Conservation (phyloP, 2,797 vertebrate genomes). For the Syncerus caffer region DNA sequence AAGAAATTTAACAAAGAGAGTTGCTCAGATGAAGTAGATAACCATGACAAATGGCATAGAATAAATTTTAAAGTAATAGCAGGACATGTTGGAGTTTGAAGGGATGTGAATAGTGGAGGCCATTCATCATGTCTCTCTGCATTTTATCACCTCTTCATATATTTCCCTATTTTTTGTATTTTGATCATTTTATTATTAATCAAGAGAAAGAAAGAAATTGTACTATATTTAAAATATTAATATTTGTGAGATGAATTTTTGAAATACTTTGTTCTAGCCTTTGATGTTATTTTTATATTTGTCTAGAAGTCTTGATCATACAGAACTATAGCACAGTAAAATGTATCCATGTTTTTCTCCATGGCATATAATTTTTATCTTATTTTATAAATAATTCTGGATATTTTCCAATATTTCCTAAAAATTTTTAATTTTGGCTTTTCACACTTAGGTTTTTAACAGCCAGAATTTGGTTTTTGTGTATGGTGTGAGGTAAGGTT, state of each 20-base stretch:
- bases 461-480: background rate
- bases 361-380: background rate
- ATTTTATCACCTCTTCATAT: background rate
- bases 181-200: background rate
- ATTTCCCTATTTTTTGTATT: background rate
- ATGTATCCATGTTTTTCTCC: background rate
- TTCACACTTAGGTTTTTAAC: background rate
- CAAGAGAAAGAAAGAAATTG: background rate
- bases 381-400: background rate
- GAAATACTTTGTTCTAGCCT: background rate
- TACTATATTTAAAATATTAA: background rate
- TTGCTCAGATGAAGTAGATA: background rate
- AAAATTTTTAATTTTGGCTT: background rate
- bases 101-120: background rate
- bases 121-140: background rate
- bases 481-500: constrained; percentile 1
- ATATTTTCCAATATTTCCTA: background rate
- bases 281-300: background rate
- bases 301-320: background rate
- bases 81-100: background rate
- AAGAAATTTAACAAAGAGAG: background rate
- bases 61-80: constrained; percentile 3
- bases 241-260: background rate
- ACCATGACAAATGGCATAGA: background rate
- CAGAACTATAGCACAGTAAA: background rate